A percentile compares a stretch with the other conserved stretches of the same genome.
Conservation (phyloP, 2,888 invertebrate genomes). For the Aphodius granarius region DNA sequence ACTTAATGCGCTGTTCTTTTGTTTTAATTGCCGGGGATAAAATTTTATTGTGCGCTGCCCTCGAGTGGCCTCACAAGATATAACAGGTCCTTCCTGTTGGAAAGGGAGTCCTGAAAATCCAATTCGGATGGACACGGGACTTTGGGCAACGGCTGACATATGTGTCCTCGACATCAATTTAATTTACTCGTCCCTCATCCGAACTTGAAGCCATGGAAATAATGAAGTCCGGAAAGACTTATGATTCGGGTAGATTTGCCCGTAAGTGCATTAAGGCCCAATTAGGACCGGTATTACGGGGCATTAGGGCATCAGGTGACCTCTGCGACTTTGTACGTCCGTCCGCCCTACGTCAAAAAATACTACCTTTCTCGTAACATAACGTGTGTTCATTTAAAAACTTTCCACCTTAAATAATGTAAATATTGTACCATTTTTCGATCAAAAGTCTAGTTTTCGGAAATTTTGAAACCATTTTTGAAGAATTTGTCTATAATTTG, state of each 20-base stretch:
- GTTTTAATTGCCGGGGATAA: constrained; percentile 31
- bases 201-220: constrained; percentile 12
- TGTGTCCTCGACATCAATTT: constrained; percentile 2
- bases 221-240: constrained; percentile 25
- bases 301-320: constrained; percentile 37
- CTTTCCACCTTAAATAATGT: no score
- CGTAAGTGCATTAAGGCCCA: constrained; percentile 28
- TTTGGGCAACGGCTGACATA: not conserved
- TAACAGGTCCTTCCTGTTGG: not conserved
- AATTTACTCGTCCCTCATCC: constrained; percentile 13
- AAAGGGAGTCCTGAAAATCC: not conserved
- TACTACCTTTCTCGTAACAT: constrained; percentile 9
- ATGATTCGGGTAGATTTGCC: constrained; percentile 26
- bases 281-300: constrained; percentile 34
- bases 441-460: no score
- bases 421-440: no score
- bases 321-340: constrained; percentile 29
- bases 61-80: not conserved
- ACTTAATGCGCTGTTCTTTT: constrained; percentile 34
- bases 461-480: no score
- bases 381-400: no score
- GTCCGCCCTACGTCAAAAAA: constrained; percentile 9
- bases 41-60: not conserved
- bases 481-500: no score
- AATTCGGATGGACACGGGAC: not conserved